Evolutionary conservation across 2,797 vertebrate genomes (phyloP).

Genomic region (Sciaenops ocellatus): DNA sequence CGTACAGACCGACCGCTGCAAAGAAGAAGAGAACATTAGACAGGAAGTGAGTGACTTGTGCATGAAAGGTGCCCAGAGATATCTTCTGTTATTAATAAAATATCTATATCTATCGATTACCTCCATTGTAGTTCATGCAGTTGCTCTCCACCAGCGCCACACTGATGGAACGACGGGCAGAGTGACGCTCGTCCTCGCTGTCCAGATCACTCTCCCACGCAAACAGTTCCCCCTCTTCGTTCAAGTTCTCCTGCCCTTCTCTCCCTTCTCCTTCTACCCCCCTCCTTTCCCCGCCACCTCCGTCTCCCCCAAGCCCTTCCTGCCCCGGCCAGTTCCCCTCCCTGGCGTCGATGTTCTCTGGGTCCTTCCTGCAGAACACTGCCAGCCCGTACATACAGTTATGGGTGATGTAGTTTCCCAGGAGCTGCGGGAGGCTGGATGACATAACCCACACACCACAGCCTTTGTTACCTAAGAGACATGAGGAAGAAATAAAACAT

Average conservation of each 20-base stretch:
- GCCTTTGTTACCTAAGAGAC: constrained; percentile 90
- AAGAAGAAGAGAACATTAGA: constrained; percentile 2
- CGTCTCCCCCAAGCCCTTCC: constrained; percentile 79
- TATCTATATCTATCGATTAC: constrained; percentile 42
- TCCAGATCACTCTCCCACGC: constrained; percentile 91
- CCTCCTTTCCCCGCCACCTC: constrained; percentile 75
- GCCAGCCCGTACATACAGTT: constrained; percentile 93
- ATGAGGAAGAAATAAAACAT: background rate
- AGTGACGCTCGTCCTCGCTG: constrained; percentile 89
- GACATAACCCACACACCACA: constrained; percentile 95
- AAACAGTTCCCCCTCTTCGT: constrained; percentile 90
- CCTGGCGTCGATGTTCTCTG: constrained; percentile 77
- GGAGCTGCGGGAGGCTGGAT: constrained; percentile 92
- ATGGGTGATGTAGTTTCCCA: constrained; percentile 91
- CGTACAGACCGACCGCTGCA: constrained; percentile 90
- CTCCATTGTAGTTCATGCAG: constrained; percentile 87
- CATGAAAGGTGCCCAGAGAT: no score
- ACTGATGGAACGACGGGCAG: constrained; percentile 85
- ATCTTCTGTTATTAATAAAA: no score
- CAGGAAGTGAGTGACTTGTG: background rate
- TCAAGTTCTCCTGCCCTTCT: constrained; percentile 88
- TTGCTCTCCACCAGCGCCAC: constrained; percentile 92
- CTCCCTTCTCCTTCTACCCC: constrained; percentile 77
- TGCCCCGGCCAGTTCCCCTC: constrained; percentile 85
- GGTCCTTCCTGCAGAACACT: constrained; percentile 92